Evolutionary conservation across 2,113 vertebrate genomes (phyloP).

Genomic region (Sturnus vulgaris): DNA sequence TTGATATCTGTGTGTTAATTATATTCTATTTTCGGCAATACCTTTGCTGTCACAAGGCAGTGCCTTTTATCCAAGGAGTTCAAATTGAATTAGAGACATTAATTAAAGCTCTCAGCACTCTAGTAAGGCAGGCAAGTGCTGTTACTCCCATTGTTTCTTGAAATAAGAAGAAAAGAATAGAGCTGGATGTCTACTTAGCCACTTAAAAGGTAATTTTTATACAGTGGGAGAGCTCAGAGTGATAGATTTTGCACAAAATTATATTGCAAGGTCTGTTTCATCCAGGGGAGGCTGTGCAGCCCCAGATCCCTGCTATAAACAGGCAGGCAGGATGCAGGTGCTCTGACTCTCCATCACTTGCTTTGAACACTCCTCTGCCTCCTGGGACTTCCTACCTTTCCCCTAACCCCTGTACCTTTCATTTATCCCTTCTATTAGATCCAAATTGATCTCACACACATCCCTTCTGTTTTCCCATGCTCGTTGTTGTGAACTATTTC

Average conservation of each 20-base stretch:
- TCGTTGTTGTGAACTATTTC: conserved; percentile 24
- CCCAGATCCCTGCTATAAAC: neutral
- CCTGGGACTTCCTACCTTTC: neutral
- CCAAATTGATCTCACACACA: conserved; percentile 1
- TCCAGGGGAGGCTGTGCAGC: neutral
- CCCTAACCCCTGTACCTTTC: neutral
- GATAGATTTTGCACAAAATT: conserved; percentile 6
- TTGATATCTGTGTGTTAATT: conserved; percentile 66
- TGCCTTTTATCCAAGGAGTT: conserved; percentile 63
- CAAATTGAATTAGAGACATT: conserved; percentile 65
- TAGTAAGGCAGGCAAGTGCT: conserved; percentile 56
- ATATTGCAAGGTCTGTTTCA: neutral
- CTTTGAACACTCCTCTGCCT: neutral
- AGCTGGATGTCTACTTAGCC: conserved; percentile 51
- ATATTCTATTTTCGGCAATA: conserved; percentile 67
- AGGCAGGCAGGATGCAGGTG: neutral
- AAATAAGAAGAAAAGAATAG: conserved; percentile 58
- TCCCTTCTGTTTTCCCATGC: neutral
- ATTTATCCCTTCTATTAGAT: neutral
- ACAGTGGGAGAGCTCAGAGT: conserved; percentile 12
- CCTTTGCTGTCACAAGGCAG: conserved; percentile 57
- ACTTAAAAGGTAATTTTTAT: conserved; percentile 56
- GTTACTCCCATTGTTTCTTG: conserved; percentile 57
- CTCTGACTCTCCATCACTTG: neutral
- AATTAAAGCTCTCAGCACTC: conserved; percentile 64